Conservation (phyloP, 2,113 vertebrate genomes). For the Tamias sibiricus region DNA sequence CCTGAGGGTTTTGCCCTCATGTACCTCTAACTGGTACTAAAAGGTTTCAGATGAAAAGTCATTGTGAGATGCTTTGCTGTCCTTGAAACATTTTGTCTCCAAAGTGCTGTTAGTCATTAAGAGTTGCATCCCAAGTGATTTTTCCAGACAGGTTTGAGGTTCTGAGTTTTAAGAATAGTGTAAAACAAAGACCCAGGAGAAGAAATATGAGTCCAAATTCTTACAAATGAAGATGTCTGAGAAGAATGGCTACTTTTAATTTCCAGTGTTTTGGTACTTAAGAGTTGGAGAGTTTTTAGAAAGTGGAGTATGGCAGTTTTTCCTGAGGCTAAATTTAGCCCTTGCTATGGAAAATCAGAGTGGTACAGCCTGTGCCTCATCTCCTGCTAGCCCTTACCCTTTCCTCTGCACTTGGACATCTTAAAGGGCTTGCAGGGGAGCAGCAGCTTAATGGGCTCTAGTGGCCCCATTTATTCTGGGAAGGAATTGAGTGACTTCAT, state of each 20-base stretch:
- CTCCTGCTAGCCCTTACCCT: conserved; percentile 52
- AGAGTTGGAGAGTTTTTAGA: conserved; percentile 54
- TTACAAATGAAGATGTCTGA: neutral
- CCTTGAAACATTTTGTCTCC: neutral
- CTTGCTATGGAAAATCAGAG: conserved; percentile 81
- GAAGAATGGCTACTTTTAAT: neutral
- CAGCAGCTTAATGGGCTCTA: neutral
- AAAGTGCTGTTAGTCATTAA: neutral
- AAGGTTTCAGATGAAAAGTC: neutral
- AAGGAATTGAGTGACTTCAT: conserved; percentile 59
- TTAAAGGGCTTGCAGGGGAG: conserved; percentile 5
- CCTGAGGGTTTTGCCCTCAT: fast-evolving
- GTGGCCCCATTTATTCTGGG: conserved; percentile 42
- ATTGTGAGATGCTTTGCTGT: fast-evolving
- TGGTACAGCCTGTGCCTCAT: conserved; percentile 76
- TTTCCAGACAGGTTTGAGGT: neutral
- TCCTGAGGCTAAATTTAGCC: conserved; percentile 79
- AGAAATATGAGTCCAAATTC: neutral
- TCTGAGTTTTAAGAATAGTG: neutral
- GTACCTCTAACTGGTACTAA: fast-evolving
- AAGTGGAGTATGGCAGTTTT: conserved; percentile 58
- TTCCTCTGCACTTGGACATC: conserved; percentile 48
- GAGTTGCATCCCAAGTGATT: neutral
- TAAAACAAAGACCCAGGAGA: neutral
- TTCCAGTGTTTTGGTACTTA: neutral